Percentiles rank a stretch among this genome's conserved stretches.
Evolutionary conservation across 35 echinoderm and acorn worm species (phyloP).

Genomic region (Chiridota heheva): DNA sequence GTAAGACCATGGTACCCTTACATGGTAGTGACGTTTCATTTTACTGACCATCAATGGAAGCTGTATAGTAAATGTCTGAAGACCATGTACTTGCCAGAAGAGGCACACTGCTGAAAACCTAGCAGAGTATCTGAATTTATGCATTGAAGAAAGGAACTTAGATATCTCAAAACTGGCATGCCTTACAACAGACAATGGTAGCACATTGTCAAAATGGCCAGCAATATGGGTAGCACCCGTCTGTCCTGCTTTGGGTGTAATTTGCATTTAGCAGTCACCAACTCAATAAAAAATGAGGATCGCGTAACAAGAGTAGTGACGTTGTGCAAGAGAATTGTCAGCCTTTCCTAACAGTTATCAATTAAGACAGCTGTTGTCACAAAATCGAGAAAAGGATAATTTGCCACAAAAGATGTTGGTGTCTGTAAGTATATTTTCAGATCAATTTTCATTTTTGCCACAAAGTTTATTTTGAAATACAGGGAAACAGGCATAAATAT

Average conservation of each 20-base stretch:
- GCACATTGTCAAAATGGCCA: slow-evolving; percentile 29
- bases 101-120: slow-evolving; percentile 53
- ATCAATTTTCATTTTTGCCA: no score
- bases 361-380: background rate
- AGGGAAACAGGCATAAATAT: no score
- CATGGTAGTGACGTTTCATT: slow-evolving; percentile 38
- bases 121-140: background rate
- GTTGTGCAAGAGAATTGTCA: slow-evolving; percentile 10
- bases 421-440: slow-evolving; percentile 12
- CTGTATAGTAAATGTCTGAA: slow-evolving; percentile 18
- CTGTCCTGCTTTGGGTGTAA: slow-evolving; percentile 22
- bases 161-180: slow-evolving; percentile 15
- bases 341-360: slow-evolving; percentile 4
- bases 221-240: slow-evolving; percentile 1
- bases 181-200: slow-evolving; percentile 20
- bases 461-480: no score
- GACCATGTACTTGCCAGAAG: slow-evolving; percentile 14
- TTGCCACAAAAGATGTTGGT: slow-evolving; percentile 17
- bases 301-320: slow-evolving; percentile 2
- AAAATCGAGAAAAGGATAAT: background rate
- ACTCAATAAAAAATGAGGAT: slow-evolving; percentile 16
- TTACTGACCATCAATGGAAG: slow-evolving; percentile 27
- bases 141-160: slow-evolving; percentile 11
- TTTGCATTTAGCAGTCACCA: slow-evolving; percentile 3
- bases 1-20: slow-evolving; percentile 14